These are phyloP conservation scores for Sipha flava DNA, from an alignment of 1,140 invertebrate genomes.

Conservation along the genomic window DNA sequence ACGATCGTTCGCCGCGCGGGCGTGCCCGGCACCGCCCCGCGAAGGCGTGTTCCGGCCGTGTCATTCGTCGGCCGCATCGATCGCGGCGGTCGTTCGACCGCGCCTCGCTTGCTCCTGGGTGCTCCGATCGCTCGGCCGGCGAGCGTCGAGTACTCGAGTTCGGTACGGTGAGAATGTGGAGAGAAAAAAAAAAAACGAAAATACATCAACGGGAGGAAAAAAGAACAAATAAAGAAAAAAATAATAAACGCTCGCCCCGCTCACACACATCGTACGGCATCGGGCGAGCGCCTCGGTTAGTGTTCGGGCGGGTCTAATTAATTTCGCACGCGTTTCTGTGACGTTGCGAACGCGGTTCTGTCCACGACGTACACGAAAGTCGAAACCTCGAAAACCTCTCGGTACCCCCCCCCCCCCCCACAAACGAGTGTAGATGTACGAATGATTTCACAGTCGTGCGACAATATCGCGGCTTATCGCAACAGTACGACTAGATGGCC, in stretches of 20 bases:
- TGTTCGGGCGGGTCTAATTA: not conserved
- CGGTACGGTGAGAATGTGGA: not conserved
- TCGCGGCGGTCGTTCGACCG: not conserved
- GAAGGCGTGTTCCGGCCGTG: not conserved
- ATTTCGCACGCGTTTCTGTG: not conserved
- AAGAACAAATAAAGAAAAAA: not conserved
- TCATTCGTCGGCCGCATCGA: constrained; percentile 20
- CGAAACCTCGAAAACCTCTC: too few relatives aligned
- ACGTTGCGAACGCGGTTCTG: not conserved
- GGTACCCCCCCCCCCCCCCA: too few relatives aligned
- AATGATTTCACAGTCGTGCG: too few relatives aligned
- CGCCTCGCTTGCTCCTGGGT: constrained; percentile 1
- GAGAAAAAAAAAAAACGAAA: not conserved
- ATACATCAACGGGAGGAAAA: not conserved
- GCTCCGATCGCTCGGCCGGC: not conserved
- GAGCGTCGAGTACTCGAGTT: not conserved
- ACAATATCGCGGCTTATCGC: too few relatives aligned
- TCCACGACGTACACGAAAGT: too few relatives aligned
- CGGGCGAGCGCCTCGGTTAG: not conserved
- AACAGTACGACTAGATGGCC: too few relatives aligned
- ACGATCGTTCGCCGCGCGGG: not conserved
- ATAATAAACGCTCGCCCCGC: too few relatives aligned
- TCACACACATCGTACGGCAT: too few relatives aligned
- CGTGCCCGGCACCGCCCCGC: not conserved
- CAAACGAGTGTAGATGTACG: too few relatives aligned